phyloP scores from a whole-genome alignment of 2,888 invertebrate genomes.

The Hyles lineata region DNA sequence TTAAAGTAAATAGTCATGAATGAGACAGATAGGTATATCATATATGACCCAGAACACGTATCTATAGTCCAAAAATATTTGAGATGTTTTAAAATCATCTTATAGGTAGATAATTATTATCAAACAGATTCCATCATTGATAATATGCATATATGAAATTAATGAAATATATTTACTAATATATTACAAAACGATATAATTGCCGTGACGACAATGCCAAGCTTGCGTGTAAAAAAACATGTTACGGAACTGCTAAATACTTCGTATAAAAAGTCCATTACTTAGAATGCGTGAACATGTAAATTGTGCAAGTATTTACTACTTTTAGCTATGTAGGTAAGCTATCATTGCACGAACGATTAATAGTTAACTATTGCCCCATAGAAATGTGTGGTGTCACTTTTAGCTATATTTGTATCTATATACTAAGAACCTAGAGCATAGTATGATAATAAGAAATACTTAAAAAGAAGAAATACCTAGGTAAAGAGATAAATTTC shows the following conservation, averaged over 20 bases:
- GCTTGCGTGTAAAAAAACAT: conserved; percentile 7
- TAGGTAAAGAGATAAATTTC: neutral
- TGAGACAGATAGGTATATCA: too few species aligned
- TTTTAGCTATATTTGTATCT: neutral
- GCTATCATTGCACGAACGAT: neutral
- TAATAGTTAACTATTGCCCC: conserved; percentile 14
- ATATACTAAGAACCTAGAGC: too few species aligned
- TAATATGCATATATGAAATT: neutral
- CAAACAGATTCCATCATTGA: too few species aligned
- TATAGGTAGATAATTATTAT: too few species aligned
- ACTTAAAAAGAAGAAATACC: neutral
- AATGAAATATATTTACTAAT: neutral
- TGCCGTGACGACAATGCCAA: neutral
- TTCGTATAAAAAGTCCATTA: neutral
- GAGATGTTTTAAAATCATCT: too few species aligned
- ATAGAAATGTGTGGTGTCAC: neutral
- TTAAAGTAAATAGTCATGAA: too few species aligned
- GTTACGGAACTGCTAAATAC: conserved; percentile 24
- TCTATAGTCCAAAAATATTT: too few species aligned
- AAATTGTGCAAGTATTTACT: conserved; percentile 14
- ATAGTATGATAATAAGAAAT: neutral
- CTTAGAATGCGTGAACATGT: conserved; percentile 18
- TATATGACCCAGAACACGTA: too few species aligned
- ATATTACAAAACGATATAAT: conserved; percentile 12
- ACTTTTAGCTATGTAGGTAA: conserved; percentile 15